Evolutionary conservation across 1,140 invertebrate species (phyloP).

Genomic region (Rhyzopertha dominica): DNA sequence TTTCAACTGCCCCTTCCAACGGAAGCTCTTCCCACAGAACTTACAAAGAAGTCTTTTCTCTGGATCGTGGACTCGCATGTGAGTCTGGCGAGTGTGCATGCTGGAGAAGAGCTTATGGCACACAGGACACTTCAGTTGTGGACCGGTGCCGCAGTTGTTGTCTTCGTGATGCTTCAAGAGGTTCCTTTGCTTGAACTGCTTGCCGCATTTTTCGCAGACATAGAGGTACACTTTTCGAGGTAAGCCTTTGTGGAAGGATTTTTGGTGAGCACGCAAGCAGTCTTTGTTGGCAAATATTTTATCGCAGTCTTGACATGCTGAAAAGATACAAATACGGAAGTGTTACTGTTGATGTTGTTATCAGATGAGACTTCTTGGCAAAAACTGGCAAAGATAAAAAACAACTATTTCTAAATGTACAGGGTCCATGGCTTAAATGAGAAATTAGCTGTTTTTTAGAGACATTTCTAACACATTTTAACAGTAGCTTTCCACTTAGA

Average conservation of each 20-base stretch:
- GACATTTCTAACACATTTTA: too few relatives aligned
- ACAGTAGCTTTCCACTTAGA: too few relatives aligned
- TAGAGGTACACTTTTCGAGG: slow-evolving; percentile 38
- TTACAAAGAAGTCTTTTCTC: slow-evolving; percentile 44
- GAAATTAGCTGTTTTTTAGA: too few relatives aligned
- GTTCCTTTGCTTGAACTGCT: slow-evolving; percentile 43
- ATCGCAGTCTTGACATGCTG: slow-evolving; percentile 45
- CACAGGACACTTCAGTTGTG: slow-evolving; percentile 38
- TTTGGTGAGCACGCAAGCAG: slow-evolving; percentile 35
- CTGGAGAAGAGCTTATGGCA: slow-evolving; percentile 26
- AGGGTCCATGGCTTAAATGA: too few relatives aligned
- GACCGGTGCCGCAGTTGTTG: slow-evolving; percentile 42
- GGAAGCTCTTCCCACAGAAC: slow-evolving; percentile 46
- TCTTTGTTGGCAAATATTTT: slow-evolving; percentile 45
- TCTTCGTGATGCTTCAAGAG: slow-evolving; percentile 44
- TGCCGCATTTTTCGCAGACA: slow-evolving; percentile 46
- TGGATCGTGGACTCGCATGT: slow-evolving; percentile 43
- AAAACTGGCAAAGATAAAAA: too few relatives aligned
- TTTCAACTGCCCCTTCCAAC: slow-evolving; percentile 57
- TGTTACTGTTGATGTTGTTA: too few relatives aligned
- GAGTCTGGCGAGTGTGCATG: slow-evolving; percentile 37
- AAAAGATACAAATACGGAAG: slow-evolving; percentile 11
- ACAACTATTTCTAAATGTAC: too few relatives aligned
- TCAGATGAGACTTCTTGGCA: too few relatives aligned
- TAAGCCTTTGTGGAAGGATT: slow-evolving; percentile 30